phyloP scores from a whole-genome alignment of 2,888 invertebrate species.

The Pecten maximus region DNA sequence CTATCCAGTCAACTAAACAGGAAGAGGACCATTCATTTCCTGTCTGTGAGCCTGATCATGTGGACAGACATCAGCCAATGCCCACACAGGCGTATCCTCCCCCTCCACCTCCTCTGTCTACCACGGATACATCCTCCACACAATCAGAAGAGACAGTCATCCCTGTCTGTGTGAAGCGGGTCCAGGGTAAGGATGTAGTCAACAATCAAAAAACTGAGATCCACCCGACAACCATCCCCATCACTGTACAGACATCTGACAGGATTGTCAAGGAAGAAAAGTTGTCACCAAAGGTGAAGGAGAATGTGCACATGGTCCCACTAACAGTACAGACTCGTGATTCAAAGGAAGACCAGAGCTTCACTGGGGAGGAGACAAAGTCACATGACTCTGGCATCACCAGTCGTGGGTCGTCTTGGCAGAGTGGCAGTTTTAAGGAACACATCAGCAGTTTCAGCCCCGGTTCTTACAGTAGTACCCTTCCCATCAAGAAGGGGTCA shows the following conservation, averaged over 20 bases:
- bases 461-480: slow-evolving; percentile 64
- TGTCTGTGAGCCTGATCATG: background rate
- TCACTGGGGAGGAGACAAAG: slow-evolving; percentile 49
- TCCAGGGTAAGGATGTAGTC: background rate
- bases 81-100: background rate
- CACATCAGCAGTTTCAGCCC: slow-evolving; percentile 52
- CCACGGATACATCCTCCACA: background rate
- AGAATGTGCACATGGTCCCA: slow-evolving; percentile 41
- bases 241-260: slow-evolving; percentile 44
- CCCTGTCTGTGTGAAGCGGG: background rate
- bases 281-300: background rate
- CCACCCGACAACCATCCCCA: slow-evolving; percentile 44
- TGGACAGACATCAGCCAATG: background rate
- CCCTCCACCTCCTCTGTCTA: background rate
- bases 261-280: background rate
- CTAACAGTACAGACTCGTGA: slow-evolving; percentile 50
- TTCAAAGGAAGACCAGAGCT: slow-evolving; percentile 41
- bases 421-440: slow-evolving; percentile 54
- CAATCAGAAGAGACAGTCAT: background rate
- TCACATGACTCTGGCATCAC: slow-evolving; percentile 56
- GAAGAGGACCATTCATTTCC: background rate
- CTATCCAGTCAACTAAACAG: background rate
- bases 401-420: slow-evolving; percentile 56
- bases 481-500: slow-evolving; percentile 60
- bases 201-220: background rate